Conservation (phyloP, 2,888 invertebrate species). For the Unio delphinus region DNA sequence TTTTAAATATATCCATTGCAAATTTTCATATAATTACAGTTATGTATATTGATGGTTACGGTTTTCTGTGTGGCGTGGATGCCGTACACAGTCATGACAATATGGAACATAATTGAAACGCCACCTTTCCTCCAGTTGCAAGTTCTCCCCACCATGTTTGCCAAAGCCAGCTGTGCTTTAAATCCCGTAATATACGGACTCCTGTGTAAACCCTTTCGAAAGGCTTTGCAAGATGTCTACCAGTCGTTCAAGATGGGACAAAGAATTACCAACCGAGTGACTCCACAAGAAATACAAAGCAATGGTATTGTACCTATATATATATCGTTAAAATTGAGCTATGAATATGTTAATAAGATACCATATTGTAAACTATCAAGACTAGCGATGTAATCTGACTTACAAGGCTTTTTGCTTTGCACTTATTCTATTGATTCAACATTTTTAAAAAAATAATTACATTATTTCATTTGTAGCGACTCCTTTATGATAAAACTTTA, state of each 20-base stretch:
- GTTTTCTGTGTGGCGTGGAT: constrained; percentile 28
- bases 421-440: too few relatives aligned
- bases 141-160: constrained; percentile 35
- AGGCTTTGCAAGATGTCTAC: constrained; percentile 6
- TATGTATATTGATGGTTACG: constrained; percentile 22
- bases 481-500: too few relatives aligned
- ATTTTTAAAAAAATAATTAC: too few relatives aligned
- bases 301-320: too few relatives aligned
- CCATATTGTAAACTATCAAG: too few relatives aligned
- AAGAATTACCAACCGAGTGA: not conserved
- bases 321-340: too few relatives aligned
- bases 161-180: constrained; percentile 27
- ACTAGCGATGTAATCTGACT: too few relatives aligned
- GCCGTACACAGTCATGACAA: constrained; percentile 28
- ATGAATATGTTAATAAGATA: too few relatives aligned
- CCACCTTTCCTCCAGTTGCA: constrained; percentile 7
- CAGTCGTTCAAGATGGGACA: not conserved
- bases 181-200: constrained; percentile 29
- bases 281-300: too few relatives aligned
- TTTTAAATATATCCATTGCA: not conserved
- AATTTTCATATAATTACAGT: constrained; percentile 14
- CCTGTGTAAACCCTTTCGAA: constrained; percentile 21
- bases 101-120: constrained; percentile 7
- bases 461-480: too few relatives aligned
- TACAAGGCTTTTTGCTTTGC: too few relatives aligned